phyloP scores from a whole-genome alignment of 2,113 vertebrate genomes.

The Megaceryle maxima region DNA sequence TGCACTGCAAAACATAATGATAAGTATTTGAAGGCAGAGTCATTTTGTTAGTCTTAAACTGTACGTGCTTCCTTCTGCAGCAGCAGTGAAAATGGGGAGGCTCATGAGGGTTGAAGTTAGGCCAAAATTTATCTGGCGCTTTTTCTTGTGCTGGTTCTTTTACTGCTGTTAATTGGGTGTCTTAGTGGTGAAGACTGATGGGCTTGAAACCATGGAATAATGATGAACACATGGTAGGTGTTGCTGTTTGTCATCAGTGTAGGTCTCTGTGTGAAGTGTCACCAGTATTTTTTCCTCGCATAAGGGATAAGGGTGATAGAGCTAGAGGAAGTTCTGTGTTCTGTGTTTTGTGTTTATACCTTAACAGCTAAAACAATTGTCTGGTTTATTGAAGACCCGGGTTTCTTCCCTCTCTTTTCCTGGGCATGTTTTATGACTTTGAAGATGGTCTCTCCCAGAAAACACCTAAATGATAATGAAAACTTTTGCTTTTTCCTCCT shows the following conservation, averaged over 20 bases:
- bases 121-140: rapidly evolving
- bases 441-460: neutral
- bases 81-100: neutral
- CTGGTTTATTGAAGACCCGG: neutral
- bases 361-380: neutral
- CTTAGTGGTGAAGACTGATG: neutral
- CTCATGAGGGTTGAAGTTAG: neutral
- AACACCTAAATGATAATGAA: neutral
- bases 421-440: neutral
- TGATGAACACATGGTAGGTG: neutral
- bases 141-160: neutral
- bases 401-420: neutral
- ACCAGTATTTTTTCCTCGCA: neutral
- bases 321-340: neutral
- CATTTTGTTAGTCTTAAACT: neutral
- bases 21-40: neutral
- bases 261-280: neutral
- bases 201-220: neutral
- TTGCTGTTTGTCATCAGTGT: neutral
- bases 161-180: neutral
- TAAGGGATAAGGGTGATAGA: neutral
- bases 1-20: neutral
- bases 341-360: neutral
- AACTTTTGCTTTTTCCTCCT: neutral
- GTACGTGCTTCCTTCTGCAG: no score